Evolutionary conservation across 2,113 vertebrate species (phyloP), one percentile per base, ranked within the genome.

Genomic region (Anser cygnoides): DNA sequence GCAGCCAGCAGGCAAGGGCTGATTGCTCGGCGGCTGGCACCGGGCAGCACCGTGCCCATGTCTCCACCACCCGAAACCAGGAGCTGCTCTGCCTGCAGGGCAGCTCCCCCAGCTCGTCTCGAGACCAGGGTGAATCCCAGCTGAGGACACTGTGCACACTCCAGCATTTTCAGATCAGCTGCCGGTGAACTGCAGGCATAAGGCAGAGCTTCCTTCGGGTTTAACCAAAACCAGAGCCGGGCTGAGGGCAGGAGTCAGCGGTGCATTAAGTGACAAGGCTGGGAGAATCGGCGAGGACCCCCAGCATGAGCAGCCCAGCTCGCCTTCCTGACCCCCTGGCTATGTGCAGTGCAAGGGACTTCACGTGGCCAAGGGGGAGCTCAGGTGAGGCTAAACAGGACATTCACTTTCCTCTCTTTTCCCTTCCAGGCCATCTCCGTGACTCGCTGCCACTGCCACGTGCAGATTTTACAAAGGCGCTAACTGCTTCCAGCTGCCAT

Each of bases 401-500:
- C 10, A 23, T 41, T 63, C 9, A 7, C 41, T 79, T 86, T 80
- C 35, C 66, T 83, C 35, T 71, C 76, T 68, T 92, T 94, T 65
- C 26, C 68, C 86, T 91, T 93, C 91, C 33, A 43, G 65, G 77
- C 82, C 12, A 0, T 6, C 79, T 61, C 77, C 19, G 10, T 22
- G 73, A 95, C 91, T 96, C 62, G 18, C 71, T 65, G 87, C 82
- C 88, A 65, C 91, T 49, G 15, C 71, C 74, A 52, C 86, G 93
- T 85, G 75, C 25, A 71, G 35, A 78, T 92, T 97, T 95, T 89
- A 96, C 91, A 97, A 96, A 89, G 87, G 92, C 21, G 0, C 33
- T 97, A 95, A 96, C 96, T 97, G 90, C 87, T 94, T 95, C 81
- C 92, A 94, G 93, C 79, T 89, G 96, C 96, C 86, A 84, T 96